These are phyloP conservation scores for Aphelinus atriplicis DNA, from an alignment of 1,140 invertebrate species.

Conservation along the genomic window DNA sequence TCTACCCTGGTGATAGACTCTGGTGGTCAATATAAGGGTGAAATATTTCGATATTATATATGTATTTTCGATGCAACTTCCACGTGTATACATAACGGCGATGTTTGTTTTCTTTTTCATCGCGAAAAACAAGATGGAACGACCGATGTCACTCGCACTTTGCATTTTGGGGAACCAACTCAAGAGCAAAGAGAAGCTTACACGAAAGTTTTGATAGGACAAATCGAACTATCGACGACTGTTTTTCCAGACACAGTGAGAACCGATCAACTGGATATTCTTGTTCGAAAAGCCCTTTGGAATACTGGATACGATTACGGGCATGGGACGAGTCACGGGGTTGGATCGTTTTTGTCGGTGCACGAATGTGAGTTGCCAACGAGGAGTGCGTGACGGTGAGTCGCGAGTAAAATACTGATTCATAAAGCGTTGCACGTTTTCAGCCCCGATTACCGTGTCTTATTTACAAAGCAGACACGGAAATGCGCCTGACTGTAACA, in stretches of 20 bases:
- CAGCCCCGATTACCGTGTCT: constrained; percentile 77
- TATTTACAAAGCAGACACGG: constrained; percentile 61
- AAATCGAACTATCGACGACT: constrained; percentile 77
- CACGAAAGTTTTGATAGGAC: constrained; percentile 89
- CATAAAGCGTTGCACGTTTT: constrained; percentile 42
- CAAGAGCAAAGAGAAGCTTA: constrained; percentile 82
- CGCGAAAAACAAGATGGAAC: constrained; percentile 77
- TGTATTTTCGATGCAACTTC: no score
- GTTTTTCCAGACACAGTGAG: constrained; percentile 75
- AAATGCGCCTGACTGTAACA: constrained; percentile 43
- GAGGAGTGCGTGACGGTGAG: no score
- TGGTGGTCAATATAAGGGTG: constrained; percentile 78
- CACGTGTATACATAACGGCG: no score
- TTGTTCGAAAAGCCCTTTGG: constrained; percentile 85
- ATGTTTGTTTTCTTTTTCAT: no score
- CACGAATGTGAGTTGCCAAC: constrained; percentile 78
- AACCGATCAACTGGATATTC: constrained; percentile 76
- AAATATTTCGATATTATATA: constrained; percentile 33
- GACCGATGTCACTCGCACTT: constrained; percentile 91
- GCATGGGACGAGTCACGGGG: constrained; percentile 90
- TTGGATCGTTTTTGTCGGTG: constrained; percentile 86
- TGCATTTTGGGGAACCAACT: constrained; percentile 86
- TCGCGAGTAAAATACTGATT: not conserved
- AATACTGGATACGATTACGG: constrained; percentile 81
- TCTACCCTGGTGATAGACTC: constrained; percentile 77